Conservation (phyloP, 2,797 vertebrate species). For the Chiloscyllium punctatum region DNA sequence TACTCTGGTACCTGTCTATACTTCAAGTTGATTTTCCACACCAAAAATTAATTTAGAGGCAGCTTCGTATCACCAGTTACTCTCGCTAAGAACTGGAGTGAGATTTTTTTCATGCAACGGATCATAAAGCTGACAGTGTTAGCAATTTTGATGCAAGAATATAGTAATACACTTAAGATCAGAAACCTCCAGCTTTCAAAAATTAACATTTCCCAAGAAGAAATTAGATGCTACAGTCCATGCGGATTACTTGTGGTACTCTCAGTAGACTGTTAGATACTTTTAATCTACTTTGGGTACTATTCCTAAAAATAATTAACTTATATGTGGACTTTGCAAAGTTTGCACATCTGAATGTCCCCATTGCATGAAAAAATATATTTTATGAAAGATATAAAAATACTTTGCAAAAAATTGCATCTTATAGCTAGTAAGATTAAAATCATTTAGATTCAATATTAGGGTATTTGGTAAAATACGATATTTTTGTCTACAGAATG, state of each 20-base stretch:
- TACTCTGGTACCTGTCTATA: neutral
- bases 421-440: neutral
- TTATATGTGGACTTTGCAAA: neutral
- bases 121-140: neutral
- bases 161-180: neutral
- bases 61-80: neutral
- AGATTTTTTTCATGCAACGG: neutral
- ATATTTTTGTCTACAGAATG: neutral
- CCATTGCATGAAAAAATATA: neutral
- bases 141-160: neutral
- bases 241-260: neutral
- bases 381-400: neutral
- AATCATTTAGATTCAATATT: neutral
- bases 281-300: neutral
- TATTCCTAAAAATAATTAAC: neutral
- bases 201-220: neutral
- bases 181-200: neutral
- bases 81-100: neutral
- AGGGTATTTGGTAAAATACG: neutral
- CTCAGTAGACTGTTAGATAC: neutral
- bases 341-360: neutral
- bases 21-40: neutral
- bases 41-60: neutral
- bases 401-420: neutral
- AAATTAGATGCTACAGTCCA: neutral